Conservation (phyloP, 2,113 vertebrate species). For the Rattus rattus region DNA sequence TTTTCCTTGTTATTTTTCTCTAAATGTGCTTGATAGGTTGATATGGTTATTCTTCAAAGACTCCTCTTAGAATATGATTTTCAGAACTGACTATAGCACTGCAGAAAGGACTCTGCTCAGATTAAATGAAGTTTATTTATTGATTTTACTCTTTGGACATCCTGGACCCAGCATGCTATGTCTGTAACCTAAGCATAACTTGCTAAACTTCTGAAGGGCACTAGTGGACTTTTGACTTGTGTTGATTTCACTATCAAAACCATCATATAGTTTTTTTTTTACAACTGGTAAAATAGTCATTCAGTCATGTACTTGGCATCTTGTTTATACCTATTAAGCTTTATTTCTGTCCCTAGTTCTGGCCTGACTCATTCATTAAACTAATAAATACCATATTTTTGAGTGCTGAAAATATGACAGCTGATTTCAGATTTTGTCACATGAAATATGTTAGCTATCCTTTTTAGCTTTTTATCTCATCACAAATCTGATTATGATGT, state of each 20-base stretch:
- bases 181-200: neutral
- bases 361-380: neutral
- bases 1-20: neutral
- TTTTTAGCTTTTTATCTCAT: neutral
- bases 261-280: neutral
- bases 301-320: neutral
- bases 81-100: neutral
- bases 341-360: neutral
- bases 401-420: neutral
- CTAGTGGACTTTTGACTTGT: neutral
- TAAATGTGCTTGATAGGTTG: neutral
- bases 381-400: neutral
- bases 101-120: neutral
- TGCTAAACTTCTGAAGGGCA: neutral
- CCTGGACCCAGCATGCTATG: neutral
- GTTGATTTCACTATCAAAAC: neutral
- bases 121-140: neutral
- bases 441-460: neutral
- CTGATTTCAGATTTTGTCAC: constrained; percentile 19
- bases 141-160: neutral
- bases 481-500: neutral
- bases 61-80: neutral
- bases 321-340: neutral
- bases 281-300: neutral
- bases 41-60: neutral